Evolutionary conservation across 2,888 invertebrate species (phyloP).

Genomic region (Liposcelis brunnea): DNA sequence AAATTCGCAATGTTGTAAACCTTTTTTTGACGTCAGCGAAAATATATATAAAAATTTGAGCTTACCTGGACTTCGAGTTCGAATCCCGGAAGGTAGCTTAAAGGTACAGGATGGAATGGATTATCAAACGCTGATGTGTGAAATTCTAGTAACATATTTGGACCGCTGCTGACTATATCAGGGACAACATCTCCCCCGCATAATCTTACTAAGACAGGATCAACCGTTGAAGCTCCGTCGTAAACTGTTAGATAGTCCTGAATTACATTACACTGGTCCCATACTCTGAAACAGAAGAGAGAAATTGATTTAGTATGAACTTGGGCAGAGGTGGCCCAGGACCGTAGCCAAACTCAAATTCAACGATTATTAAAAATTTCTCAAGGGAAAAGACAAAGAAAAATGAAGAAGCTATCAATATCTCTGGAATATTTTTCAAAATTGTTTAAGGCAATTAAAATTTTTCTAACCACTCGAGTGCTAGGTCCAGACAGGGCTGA

Average conservation of each 20-base stretch:
- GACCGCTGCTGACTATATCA: constrained; percentile 58
- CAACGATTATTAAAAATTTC: not conserved
- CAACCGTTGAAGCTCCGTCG: constrained; percentile 51
- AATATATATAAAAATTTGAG: too few relatives aligned
- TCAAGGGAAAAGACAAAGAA: constrained; percentile 4
- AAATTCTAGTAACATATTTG: constrained; percentile 61
- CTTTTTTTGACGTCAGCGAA: too few relatives aligned
- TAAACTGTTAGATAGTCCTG: constrained; percentile 68
- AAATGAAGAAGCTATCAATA: constrained; percentile 4
- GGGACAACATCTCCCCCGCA: constrained; percentile 71
- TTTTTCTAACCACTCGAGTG: too few relatives aligned
- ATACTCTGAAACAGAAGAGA: constrained; percentile 36
- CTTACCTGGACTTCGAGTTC: constrained; percentile 64
- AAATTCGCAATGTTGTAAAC: too few relatives aligned
- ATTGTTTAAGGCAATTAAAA: too few relatives aligned
- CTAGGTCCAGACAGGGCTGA: too few relatives aligned
- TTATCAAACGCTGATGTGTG: constrained; percentile 68
- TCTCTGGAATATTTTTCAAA: too few relatives aligned
- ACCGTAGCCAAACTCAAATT: too few relatives aligned
- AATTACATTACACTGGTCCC: constrained; percentile 67
- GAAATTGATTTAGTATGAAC: constrained; percentile 1
- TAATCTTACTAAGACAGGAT: constrained; percentile 52
- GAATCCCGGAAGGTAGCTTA: constrained; percentile 63
- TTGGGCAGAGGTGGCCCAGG: not conserved
- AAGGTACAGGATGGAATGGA: constrained; percentile 60